Conservation (phyloP, 2,888 invertebrate species). For the Acleris literana region DNA sequence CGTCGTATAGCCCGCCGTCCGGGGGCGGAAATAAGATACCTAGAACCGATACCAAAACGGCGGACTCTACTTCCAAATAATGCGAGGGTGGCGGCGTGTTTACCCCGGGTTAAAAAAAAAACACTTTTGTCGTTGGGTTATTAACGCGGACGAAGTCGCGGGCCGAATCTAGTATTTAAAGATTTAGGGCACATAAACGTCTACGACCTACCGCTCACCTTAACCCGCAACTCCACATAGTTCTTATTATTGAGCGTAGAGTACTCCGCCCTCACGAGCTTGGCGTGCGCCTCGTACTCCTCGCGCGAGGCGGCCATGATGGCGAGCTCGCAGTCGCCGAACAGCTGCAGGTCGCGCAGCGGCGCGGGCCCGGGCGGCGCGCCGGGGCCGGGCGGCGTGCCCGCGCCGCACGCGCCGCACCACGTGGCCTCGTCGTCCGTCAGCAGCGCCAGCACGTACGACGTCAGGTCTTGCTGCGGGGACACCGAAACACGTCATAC, state of each 20-base stretch:
- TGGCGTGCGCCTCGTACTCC: slow-evolving; percentile 70
- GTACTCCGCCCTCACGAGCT: slow-evolving; percentile 70
- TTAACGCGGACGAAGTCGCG: too few species aligned
- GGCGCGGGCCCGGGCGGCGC: slow-evolving; percentile 47
- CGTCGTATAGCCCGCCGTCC: too few species aligned
- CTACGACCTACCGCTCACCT: slow-evolving; percentile 47
- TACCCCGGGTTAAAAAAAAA: too few species aligned
- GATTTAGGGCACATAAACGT: too few species aligned
- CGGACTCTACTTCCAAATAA: too few species aligned
- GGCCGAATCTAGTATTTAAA: too few species aligned
- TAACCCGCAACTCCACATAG: slow-evolving; percentile 68
- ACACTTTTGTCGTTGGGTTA: too few species aligned
- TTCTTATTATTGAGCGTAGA: slow-evolving; percentile 56
- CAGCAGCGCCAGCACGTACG: slow-evolving; percentile 70
- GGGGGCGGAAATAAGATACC: too few species aligned
- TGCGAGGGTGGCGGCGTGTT: too few species aligned
- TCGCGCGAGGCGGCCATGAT: slow-evolving; percentile 66
- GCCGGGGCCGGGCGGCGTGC: slow-evolving; percentile 43
- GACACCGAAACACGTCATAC: not conserved
- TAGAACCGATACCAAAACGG: too few species aligned
- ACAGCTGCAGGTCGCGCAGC: slow-evolving; percentile 66
- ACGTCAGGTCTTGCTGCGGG: slow-evolving; percentile 70
- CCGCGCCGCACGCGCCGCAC: slow-evolving; percentile 54
- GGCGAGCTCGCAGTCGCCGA: slow-evolving; percentile 74
- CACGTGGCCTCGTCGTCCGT: slow-evolving; percentile 71